Percentiles rank a stretch among this genome's conserved stretches.
Conservation (phyloP, 2,888 invertebrate species). For the Parasteatoda lunata region DNA sequence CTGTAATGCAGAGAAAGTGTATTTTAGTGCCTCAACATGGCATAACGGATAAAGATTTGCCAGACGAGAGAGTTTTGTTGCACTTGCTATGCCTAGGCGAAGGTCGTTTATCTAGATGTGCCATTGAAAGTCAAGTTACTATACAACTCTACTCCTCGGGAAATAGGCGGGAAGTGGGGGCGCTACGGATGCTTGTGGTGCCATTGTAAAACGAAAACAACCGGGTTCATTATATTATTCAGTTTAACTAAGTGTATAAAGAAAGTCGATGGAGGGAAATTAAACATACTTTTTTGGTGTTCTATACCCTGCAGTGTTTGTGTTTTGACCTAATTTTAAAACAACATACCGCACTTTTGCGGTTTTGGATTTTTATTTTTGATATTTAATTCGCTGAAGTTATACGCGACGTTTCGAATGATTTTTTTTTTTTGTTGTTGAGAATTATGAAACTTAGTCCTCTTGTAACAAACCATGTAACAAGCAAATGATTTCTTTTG, state of each 20-base stretch:
- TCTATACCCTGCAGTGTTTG: slow-evolving; percentile 14
- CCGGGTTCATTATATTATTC: slow-evolving; percentile 17
- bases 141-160: slow-evolving; percentile 36
- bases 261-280: slow-evolving; percentile 9
- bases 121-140: slow-evolving; percentile 35
- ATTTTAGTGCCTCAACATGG: not conserved
- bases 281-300: slow-evolving; percentile 15
- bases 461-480: too few species aligned
- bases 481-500: too few species aligned
- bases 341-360: not conserved
- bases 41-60: slow-evolving; percentile 12
- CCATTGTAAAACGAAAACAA: slow-evolving; percentile 57
- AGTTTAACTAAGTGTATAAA: not conserved
- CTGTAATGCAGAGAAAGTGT: slow-evolving; percentile 1
- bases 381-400: too few species aligned
- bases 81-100: slow-evolving; percentile 23
- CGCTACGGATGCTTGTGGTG: slow-evolving; percentile 11
- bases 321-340: slow-evolving; percentile 42
- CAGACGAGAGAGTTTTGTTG: slow-evolving; percentile 15
- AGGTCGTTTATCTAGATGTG: slow-evolving; percentile 23
- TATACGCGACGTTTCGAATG: too few species aligned
- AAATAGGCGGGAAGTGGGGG: slow-evolving; percentile 33
- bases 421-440: too few species aligned
- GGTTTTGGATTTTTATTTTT: slow-evolving; percentile 13
- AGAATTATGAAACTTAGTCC: too few species aligned